A percentile compares a stretch with the other conserved stretches of the same genome.
These are phyloP conservation scores for Tipula confusa DNA, from an alignment of 2,888 invertebrate species.

Conservation along the genomic window DNA sequence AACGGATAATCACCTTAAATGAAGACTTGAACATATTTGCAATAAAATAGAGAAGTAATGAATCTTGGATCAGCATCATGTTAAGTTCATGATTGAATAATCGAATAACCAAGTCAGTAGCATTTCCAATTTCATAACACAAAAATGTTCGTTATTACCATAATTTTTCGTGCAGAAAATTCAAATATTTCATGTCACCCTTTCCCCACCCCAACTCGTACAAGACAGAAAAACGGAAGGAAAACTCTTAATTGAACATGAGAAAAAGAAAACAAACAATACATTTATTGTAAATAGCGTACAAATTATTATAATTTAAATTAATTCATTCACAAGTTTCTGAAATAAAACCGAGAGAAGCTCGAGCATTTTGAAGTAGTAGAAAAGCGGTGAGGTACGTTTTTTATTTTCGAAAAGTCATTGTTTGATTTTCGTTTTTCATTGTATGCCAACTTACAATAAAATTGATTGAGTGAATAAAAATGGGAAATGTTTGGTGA, in stretches of 20 bases:
- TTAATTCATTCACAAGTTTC: not conserved
- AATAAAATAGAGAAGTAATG: no score
- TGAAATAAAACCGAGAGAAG: not conserved
- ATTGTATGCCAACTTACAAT: constrained; percentile 20
- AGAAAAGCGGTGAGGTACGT: not conserved
- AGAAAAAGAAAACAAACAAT: not conserved
- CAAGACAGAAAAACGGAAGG: not conserved
- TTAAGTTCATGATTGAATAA: no score
- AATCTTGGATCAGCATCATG: no score
- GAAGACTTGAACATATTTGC: no score
- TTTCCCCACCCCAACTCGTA: not conserved
- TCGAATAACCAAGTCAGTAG: no score
- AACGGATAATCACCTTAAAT: no score
- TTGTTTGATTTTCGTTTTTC: not conserved
- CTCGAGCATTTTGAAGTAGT: not conserved
- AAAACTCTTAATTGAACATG: not conserved
- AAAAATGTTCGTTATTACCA: no score
- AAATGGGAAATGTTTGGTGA: constrained; percentile 21
- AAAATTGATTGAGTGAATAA: not conserved
- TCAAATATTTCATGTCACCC: not conserved
- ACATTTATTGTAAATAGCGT: not conserved
- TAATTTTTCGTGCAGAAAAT: not conserved
- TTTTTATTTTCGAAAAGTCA: not conserved
- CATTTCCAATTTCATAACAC: no score
- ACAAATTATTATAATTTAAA: constrained; percentile 9